These are phyloP conservation scores for Neodiprion virginianus DNA, from an alignment of 1,140 invertebrate genomes.

Conservation along the genomic window DNA sequence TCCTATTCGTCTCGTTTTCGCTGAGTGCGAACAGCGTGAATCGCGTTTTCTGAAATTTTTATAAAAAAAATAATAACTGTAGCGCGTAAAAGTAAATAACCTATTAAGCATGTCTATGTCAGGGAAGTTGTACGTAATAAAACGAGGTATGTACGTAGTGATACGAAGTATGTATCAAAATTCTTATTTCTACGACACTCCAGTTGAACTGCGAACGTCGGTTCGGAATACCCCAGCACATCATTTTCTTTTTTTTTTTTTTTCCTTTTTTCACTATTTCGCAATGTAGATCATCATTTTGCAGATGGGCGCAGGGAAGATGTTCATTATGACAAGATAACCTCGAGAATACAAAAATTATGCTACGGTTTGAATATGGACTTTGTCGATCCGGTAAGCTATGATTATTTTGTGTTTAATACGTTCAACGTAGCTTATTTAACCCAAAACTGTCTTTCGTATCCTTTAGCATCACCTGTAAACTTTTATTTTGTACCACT, in stretches of 20 bases:
- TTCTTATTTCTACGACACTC: too few species aligned
- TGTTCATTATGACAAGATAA: slow-evolving; percentile 98
- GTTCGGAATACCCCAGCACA: slow-evolving; percentile 51
- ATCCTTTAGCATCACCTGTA: neutral
- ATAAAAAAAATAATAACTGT: too few species aligned
- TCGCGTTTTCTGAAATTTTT: too few species aligned
- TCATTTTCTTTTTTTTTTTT: slow-evolving; percentile 35
- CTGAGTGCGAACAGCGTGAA: too few species aligned
- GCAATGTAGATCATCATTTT: slow-evolving; percentile 18
- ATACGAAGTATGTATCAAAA: too few species aligned
- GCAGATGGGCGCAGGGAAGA: slow-evolving; percentile 89
- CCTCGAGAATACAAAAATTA: slow-evolving; percentile 91
- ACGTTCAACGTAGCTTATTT: slow-evolving; percentile 2
- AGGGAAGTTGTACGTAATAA: too few species aligned
- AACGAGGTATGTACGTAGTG: too few species aligned
- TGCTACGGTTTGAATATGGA: slow-evolving; percentile 97
- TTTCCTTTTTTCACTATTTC: slow-evolving; percentile 14
- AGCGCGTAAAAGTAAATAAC: too few species aligned
- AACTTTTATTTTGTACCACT: slow-evolving; percentile 13
- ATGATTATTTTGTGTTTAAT: slow-evolving; percentile 23
- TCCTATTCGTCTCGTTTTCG: too few species aligned
- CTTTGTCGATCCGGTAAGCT: slow-evolving; percentile 92
- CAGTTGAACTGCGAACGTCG: slow-evolving; percentile 31
- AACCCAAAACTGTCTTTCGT: slow-evolving; percentile 14
- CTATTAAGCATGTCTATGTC: too few species aligned